These are phyloP conservation scores for Ancistrus triradiatus DNA, from an alignment of 2,113 vertebrate species.

Conservation along the genomic window DNA sequence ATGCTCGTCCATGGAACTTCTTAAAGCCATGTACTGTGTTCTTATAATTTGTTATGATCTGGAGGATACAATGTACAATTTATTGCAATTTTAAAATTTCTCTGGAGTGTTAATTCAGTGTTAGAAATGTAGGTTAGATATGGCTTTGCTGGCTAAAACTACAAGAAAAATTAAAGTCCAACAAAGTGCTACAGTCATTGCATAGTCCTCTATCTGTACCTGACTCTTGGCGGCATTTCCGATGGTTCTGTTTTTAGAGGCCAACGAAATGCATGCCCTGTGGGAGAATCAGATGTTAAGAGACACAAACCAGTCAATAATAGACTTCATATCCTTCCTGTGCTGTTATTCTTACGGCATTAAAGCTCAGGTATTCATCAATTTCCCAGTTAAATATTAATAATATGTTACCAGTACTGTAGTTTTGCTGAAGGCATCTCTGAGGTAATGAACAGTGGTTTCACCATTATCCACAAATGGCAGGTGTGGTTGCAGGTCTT, in stretches of 20 bases:
- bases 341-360: constrained; percentile 11
- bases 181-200: too few species aligned
- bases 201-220: constrained; percentile 57
- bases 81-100: neutral
- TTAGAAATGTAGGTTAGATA: too few species aligned
- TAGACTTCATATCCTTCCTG: too few species aligned
- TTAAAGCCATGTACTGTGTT: constrained; percentile 93
- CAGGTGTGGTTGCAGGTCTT: too few species aligned
- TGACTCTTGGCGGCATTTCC: constrained; percentile 95
- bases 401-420: too few species aligned
- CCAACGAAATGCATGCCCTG: constrained; percentile 91
- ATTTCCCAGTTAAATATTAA: too few species aligned
- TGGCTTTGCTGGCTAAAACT: neutral
- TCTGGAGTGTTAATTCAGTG: too few species aligned
- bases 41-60: constrained; percentile 92
- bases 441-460: too few species aligned
- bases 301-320: too few species aligned
- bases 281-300: constrained; percentile 40
- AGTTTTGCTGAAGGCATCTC: too few species aligned
- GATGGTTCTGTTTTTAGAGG: constrained; percentile 86
- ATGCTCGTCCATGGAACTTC: constrained; percentile 85
- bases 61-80: constrained; percentile 29
- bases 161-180: neutral
- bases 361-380: too few species aligned
- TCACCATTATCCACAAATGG: too few species aligned